Evolutionary conservation across 2,888 invertebrate species (phyloP), one percentile per base, ranked within the genome.

Genomic region (Amiota communis): DNA sequence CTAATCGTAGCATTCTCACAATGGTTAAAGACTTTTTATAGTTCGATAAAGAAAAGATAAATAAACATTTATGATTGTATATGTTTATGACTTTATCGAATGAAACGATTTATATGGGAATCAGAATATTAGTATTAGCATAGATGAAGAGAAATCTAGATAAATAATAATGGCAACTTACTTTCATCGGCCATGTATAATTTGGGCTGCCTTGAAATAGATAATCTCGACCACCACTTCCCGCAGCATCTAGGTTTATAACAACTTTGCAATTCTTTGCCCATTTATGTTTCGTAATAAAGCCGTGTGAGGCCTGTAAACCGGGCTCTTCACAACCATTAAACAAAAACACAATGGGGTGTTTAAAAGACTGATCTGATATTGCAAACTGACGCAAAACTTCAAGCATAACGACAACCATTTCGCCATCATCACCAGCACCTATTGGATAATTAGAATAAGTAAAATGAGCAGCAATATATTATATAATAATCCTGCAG

Each of bases 221-320:
- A 68, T 95, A 91, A 79, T 98, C 96, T 76, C 96, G 93, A 2
- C 97, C 97, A 49, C 98, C 98, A 86, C 96, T 95, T 0, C 98
- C 98, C 63, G 95, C 96, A 0, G 97, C 95, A 88, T 98, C 98
- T 75, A 98, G 89, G 89, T 98, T 98, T 59, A 98, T 92, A 70
- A 98, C 94, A 0, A 94, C 93, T 67, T 93, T 79, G 20, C 96
- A 92, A 73, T 94, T 92, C 71, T 92, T 91, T 0, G 96, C 94
- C 98, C 97, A 98, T 10, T 91, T 91, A 87, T 96, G 96, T 70
- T 93, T 91, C 0, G 93, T 93, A 0, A 92, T 88, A 70, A 93
- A 93, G 72, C 93, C 95, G 82, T 94, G 93, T 2, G 94, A 93
- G 1, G 92, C 95, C 91, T 94, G 92, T 17, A 92, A 64, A 13